Evolutionary conservation across 2,113 vertebrate genomes (phyloP).

Genomic region (Microtus montanus): DNA sequence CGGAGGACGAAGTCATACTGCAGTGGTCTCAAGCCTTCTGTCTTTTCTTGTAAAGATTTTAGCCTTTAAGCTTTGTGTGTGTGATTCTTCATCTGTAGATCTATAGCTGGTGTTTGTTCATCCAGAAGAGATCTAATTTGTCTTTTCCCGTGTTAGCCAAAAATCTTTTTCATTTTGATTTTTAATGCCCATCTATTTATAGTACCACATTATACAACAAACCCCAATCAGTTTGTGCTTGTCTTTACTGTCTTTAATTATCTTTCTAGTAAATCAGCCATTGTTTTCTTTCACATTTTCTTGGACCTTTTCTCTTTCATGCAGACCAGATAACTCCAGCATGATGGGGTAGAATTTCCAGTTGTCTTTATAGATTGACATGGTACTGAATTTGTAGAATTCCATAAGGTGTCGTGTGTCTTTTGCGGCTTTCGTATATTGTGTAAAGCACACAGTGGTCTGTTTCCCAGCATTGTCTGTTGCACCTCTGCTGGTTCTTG

Average conservation of each 20-base stretch:
- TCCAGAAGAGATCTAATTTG: slow-evolving; percentile 2
- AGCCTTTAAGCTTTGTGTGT: slow-evolving; percentile 4
- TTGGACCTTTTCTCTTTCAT: not conserved
- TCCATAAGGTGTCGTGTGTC: not conserved
- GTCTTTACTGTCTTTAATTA: not conserved
- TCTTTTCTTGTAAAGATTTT: slow-evolving; percentile 30
- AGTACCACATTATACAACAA: not conserved
- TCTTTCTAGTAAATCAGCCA: not conserved
- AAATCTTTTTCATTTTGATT: not conserved
- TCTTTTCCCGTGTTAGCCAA: not conserved
- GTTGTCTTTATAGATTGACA: slow-evolving; percentile 33
- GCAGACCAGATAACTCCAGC: not conserved
- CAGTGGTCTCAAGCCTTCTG: not conserved
- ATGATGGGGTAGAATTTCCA: not conserved
- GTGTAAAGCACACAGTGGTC: not conserved
- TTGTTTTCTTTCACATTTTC: not conserved
- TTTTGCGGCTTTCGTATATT: not conserved
- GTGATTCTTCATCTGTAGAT: slow-evolving; percentile 4
- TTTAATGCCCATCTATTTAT: not conserved
- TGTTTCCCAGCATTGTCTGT: slow-evolving; percentile 24
- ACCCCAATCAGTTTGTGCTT: not conserved
- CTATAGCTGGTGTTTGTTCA: not conserved
- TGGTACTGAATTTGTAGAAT: slow-evolving; percentile 14
- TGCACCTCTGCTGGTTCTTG: not conserved
- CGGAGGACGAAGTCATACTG: not conserved